Evolutionary conservation across 1,140 invertebrate species (phyloP), one percentile per base, ranked within the genome.

Genomic region (Megathymus violae): DNA sequence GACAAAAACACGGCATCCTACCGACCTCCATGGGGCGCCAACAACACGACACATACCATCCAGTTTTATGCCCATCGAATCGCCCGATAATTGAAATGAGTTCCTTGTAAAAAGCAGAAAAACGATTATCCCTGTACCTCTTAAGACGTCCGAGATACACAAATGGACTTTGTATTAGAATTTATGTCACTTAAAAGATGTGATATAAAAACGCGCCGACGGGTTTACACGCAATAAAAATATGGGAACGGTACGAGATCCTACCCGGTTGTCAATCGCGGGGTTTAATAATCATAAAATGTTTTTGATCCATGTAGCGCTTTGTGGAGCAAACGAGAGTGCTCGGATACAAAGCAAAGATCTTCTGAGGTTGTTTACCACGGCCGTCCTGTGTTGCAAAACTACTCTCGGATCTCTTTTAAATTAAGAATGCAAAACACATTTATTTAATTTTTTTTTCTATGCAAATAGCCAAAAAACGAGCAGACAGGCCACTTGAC

Each of bases 111-210:
- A 89, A 88, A 86, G 82, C 83, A 88, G 83, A 88, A 86, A 87
- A 88, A 88, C 85, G 84, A 90, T 90, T 90, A 90, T 84, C 80
- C 84, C 75, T 66, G 78, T 90, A 85, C 88, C 88, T 90, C 88
- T 90, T 90, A 90, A 88, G 85, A 86, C 79, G 82, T 84, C 84
- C 80, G 85, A 90, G 87, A 90, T 88, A 90, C 85, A 90, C 85
- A 88, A 88, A 88, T 90, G 88, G 88, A 88, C 80, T 85, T 82
- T 88, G 88, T 88, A 90, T 90, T 90, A 90, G 85, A 90, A 90
- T 90, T 90, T 90, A 90, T 90, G 88, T 90, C 85, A 87, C 88
- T 87, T 90, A 88, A 82, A 81, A 78, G 81, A 87, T 76, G 84
- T 88, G 87, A 85, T 84, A 87, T 88, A 86, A 88, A 89, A 88